These are phyloP conservation scores for Taxidea taxus DNA, from an alignment of 2,113 vertebrate species.

Conservation along the genomic window DNA sequence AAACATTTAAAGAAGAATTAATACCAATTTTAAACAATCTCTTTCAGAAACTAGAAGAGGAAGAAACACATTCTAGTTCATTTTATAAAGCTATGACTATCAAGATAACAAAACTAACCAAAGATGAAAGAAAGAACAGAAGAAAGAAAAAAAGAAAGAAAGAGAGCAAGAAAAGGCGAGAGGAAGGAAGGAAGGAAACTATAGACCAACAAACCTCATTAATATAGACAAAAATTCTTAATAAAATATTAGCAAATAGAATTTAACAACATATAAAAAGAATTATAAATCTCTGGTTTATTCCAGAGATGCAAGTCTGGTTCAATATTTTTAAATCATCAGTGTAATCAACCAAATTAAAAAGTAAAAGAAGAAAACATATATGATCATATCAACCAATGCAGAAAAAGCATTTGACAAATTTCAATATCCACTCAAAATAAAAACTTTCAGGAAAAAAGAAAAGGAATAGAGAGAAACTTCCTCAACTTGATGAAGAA, in stretches of 20 bases:
- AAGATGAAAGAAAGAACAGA: not conserved
- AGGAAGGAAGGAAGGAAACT: not conserved
- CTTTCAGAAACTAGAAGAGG: not conserved
- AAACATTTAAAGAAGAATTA: constrained; percentile 9
- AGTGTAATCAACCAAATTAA: not conserved
- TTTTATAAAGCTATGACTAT: not conserved
- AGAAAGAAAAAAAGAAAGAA: not conserved
- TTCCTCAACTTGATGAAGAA: not conserved
- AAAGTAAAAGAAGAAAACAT: not conserved
- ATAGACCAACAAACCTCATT: not conserved
- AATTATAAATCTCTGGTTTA: not conserved
- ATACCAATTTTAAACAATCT: not conserved
- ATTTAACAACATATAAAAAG: not conserved
- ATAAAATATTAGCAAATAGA: not conserved
- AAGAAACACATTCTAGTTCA: not conserved
- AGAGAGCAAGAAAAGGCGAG: no score
- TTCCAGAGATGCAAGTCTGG: not conserved
- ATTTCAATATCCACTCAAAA: not conserved
- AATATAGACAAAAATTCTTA: not conserved
- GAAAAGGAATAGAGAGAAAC: not conserved
- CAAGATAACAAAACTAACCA: not conserved
- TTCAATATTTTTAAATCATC: not conserved
- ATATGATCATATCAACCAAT: not conserved
- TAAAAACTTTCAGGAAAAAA: not conserved
- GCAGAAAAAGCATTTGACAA: not conserved